Evolutionary conservation across 2,797 vertebrate genomes (phyloP).

Genomic region (Centropyge bicolor): DNA sequence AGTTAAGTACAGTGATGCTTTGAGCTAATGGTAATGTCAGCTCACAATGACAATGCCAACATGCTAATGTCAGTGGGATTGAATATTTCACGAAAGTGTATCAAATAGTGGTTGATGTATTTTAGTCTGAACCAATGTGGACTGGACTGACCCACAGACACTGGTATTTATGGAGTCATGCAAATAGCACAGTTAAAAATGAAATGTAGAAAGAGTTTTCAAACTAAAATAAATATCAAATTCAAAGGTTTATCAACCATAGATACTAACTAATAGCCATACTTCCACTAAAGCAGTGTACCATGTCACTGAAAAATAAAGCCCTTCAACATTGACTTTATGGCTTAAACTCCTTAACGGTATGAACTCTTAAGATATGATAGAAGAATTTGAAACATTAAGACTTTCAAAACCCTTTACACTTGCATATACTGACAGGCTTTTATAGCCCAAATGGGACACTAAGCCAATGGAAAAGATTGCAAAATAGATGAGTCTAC

Average conservation of each 20-base stretch:
- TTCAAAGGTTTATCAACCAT: background rate
- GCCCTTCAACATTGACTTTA: background rate
- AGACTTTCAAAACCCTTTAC: background rate
- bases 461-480: background rate
- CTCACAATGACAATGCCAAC: background rate
- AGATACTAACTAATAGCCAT: background rate
- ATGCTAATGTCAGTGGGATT: background rate
- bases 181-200: background rate
- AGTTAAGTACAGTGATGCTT: too few relatives aligned
- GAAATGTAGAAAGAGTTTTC: background rate
- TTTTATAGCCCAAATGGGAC: background rate
- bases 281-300: background rate
- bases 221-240: background rate
- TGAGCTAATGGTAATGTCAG: background rate
- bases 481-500: constrained; percentile 21
- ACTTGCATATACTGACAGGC: background rate
- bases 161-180: background rate
- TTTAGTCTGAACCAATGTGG: too few relatives aligned
- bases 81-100: background rate
- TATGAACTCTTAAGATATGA: background rate
- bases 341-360: background rate
- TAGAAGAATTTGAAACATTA: background rate
- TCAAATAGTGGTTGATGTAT: background rate
- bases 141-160: too few relatives aligned
- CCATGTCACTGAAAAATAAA: background rate